phyloP scores from a whole-genome alignment of 2,888 invertebrate species.

The Tanytarsus gracilentus region DNA sequence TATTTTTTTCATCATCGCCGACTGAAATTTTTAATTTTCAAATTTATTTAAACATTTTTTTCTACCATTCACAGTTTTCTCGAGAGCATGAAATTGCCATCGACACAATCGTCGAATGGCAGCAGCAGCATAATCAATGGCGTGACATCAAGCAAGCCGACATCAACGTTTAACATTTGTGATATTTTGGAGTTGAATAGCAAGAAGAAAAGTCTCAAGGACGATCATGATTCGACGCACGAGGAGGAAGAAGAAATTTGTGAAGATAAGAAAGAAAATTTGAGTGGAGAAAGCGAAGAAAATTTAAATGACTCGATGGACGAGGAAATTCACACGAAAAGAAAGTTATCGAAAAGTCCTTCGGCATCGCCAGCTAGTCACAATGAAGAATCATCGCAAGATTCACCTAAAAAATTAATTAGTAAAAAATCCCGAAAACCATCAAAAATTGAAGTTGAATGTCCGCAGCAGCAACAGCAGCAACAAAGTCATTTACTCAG shows the following conservation, averaged over 20 bases:
- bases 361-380: constrained; percentile 6
- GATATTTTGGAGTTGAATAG: constrained; percentile 87
- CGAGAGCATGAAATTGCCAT: constrained; percentile 76
- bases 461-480: neutral
- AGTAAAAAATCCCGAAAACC: neutral
- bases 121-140: neutral
- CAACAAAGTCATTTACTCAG: neutral
- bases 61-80: constrained; percentile 51
- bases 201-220: constrained; percentile 34
- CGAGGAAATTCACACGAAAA: neutral
- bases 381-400: neutral
- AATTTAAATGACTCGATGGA: neutral
- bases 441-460: neutral
- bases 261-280: constrained; percentile 12
- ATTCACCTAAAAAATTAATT: neutral
- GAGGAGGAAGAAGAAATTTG: neutral
- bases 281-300: constrained; percentile 5
- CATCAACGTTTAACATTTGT: constrained; percentile 80
- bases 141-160: constrained; percentile 41
- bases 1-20: neutral
- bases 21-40: constrained; percentile 2
- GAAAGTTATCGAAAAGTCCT: constrained; percentile 2
- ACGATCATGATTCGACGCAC: neutral
- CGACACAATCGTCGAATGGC: constrained; percentile 44
- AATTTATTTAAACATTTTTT: constrained; percentile 5